Percentiles rank a stretch among this genome's conserved stretches.
Evolutionary conservation across 2,797 vertebrate species (phyloP).

Genomic region (Muscicapa striata): DNA sequence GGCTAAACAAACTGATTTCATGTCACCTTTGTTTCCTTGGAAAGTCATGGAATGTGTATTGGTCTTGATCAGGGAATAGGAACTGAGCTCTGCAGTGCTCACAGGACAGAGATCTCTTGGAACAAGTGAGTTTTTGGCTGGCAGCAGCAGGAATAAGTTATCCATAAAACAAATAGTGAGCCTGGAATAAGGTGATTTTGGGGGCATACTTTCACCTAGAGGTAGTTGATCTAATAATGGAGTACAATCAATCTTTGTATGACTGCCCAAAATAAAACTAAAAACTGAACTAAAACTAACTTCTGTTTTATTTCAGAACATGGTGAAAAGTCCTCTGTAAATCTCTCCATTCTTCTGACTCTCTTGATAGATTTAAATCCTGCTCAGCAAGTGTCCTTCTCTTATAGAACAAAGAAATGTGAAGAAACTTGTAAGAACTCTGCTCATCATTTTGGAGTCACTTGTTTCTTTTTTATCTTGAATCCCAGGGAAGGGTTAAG

Average conservation of each 20-base stretch:
- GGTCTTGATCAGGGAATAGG: background rate
- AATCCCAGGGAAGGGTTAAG: background rate
- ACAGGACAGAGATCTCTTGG: background rate
- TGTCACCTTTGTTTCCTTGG: background rate
- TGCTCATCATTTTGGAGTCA: background rate
- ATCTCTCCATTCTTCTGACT: background rate
- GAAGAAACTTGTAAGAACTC: background rate
- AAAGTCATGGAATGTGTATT: rapidly evolving
- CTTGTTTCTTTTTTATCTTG: background rate
- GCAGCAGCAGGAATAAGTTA: background rate
- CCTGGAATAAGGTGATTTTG: background rate
- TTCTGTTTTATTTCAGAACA: background rate
- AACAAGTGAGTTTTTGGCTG: background rate
- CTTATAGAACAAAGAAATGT: background rate
- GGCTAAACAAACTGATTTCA: background rate
- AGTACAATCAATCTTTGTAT: background rate
- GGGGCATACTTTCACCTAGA: background rate
- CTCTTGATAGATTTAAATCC: background rate
- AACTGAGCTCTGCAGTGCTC: background rate
- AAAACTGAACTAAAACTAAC: background rate
- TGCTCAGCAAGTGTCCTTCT: background rate
- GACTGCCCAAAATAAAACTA: background rate
- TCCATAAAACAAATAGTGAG: background rate
- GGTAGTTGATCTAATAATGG: background rate
- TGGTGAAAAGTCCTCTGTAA: background rate